phyloP scores from a whole-genome alignment of 1,140 invertebrate genomes.

The Plectus sambesii region DNA sequence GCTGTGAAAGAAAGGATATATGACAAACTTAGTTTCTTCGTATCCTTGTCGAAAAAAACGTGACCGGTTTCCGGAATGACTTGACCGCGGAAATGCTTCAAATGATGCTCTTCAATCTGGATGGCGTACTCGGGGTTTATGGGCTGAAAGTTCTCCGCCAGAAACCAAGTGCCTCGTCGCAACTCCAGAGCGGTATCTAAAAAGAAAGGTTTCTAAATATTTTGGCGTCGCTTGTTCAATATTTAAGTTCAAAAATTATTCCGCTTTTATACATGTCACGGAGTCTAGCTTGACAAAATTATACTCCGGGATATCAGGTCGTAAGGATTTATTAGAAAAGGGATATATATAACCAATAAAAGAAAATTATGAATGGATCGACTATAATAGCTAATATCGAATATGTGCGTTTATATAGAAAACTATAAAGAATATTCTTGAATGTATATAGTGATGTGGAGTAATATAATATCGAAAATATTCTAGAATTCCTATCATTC shows the following conservation, averaged over 20 bases:
- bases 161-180: constrained; percentile 40
- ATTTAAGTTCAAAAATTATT: constrained; percentile 15
- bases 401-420: no score
- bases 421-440: no score
- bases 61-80: constrained; percentile 41
- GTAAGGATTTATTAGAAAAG: no score
- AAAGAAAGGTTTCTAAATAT: constrained; percentile 31
- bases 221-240: constrained; percentile 13
- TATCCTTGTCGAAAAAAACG: constrained; percentile 41
- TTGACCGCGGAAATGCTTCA: constrained; percentile 38
- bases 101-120: constrained; percentile 38
- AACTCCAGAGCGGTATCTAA: constrained; percentile 37
- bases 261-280: constrained; percentile 11
- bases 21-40: constrained; percentile 40
- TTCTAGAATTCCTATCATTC: no score
- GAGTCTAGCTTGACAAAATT: constrained; percentile 16
- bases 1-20: not conserved
- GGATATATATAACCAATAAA: no score
- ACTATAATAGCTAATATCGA: no score
- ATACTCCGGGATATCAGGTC: no score
- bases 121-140: constrained; percentile 35
- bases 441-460: no score
- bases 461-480: no score
- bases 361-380: no score
- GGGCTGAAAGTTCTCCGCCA: constrained; percentile 33